phyloP scores from a whole-genome alignment of 2,888 invertebrate genomes.

The Anoncus sp. region DNA sequence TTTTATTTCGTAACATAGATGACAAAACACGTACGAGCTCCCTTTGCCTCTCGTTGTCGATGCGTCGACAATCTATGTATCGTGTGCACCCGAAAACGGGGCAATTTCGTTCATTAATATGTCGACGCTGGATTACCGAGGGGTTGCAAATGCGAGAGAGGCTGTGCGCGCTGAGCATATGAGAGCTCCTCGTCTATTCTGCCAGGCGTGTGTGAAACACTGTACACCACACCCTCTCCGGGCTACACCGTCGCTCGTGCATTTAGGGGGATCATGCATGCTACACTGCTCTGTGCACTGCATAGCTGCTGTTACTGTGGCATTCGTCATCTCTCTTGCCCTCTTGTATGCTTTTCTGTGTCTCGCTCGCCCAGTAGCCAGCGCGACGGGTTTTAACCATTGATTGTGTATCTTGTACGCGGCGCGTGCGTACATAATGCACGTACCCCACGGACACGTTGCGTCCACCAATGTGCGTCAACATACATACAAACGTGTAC shows the following conservation, averaged over 20 bases:
- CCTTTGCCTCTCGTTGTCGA: conserved; percentile 14
- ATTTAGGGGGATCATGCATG: conserved; percentile 39
- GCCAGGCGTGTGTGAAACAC: conserved; percentile 18
- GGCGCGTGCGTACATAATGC: conserved; percentile 74
- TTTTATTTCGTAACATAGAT: conserved; percentile 17
- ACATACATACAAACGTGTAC: not conserved
- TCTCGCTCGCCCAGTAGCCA: conserved; percentile 44
- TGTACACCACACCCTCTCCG: conserved; percentile 26
- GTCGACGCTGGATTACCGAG: conserved; percentile 60
- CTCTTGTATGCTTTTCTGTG: conserved; percentile 28
- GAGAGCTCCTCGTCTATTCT: conserved; percentile 27
- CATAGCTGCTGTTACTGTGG: conserved; percentile 57
- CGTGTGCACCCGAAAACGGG: conserved; percentile 50
- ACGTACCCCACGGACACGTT: conserved; percentile 54
- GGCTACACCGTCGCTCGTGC: conserved; percentile 42
- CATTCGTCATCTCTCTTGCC: conserved; percentile 35
- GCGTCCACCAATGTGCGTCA: conserved; percentile 38
- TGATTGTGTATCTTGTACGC: conserved; percentile 73
- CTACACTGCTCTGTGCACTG: conserved; percentile 38
- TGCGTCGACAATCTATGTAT: conserved; percentile 38
- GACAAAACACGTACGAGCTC: conserved; percentile 27
- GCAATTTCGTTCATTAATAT: conserved; percentile 62
- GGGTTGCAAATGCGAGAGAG: conserved; percentile 48
- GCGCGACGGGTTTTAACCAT: conserved; percentile 69
- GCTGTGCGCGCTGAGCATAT: conserved; percentile 27